A percentile compares a stretch with the other conserved stretches of the same genome.
Conservation (phyloP, 2,888 invertebrate species). For the Lasioglossum marginatum region DNA sequence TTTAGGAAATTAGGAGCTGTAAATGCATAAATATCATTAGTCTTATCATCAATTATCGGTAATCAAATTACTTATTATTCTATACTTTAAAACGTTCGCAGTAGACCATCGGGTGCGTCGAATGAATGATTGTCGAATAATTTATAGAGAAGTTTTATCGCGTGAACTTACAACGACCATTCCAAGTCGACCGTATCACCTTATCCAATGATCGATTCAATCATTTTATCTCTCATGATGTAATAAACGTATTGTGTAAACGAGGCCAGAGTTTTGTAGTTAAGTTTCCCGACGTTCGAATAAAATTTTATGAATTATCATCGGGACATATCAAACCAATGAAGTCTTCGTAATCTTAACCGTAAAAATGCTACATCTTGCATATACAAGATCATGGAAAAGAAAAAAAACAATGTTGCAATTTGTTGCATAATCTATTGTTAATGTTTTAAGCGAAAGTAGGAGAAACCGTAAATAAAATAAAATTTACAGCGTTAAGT, state of each 20-base stretch:
- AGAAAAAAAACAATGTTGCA: neutral
- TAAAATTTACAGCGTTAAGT: slow-evolving; percentile 5
- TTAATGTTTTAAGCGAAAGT: neutral
- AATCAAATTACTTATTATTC: neutral
- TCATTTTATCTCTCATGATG: neutral
- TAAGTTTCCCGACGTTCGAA: neutral
- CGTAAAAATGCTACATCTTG: neutral
- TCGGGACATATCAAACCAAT: neutral
- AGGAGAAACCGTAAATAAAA: neutral
- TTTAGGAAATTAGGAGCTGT: neutral
- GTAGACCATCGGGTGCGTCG: neutral
- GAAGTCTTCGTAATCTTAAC: neutral
- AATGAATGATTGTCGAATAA: neutral
- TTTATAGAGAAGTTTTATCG: slow-evolving; percentile 23
- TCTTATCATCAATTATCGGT: neutral
- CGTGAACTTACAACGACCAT: slow-evolving; percentile 51
- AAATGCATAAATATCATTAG: neutral
- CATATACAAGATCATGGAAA: neutral
- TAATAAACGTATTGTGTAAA: neutral
- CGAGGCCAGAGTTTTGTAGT: neutral
- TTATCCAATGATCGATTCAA: slow-evolving; percentile 3
- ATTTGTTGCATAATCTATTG: neutral
- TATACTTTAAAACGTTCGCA: neutral
- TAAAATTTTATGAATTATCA: neutral
- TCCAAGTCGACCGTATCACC: slow-evolving; percentile 63